Conservation (phyloP, 1,140 invertebrate genomes). For the Homalodisca vitripennis region DNA sequence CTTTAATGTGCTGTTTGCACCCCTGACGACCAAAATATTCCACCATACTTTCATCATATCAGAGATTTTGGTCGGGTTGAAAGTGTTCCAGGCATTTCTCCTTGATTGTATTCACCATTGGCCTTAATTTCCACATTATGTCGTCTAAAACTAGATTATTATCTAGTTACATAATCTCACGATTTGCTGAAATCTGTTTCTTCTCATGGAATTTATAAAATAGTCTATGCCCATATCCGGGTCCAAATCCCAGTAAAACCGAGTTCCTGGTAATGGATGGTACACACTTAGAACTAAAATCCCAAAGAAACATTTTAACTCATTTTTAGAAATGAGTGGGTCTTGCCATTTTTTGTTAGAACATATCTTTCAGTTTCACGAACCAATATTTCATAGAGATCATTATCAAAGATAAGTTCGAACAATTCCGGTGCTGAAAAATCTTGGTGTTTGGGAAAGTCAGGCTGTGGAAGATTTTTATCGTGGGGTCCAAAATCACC, state of each 20-base stretch:
- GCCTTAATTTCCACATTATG: constrained; percentile 35
- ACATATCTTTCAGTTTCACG: no score
- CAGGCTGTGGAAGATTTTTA: no score
- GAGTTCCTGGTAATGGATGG: constrained; percentile 31
- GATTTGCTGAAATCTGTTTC: constrained; percentile 34
- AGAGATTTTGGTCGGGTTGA: constrained; percentile 40
- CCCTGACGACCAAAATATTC: constrained; percentile 38
- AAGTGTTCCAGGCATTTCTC: constrained; percentile 37
- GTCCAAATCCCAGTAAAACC: constrained; percentile 36
- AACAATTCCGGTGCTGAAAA: no score
- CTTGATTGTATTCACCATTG: constrained; percentile 32
- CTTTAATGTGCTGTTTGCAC: constrained; percentile 43
- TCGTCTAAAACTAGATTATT: constrained; percentile 29
- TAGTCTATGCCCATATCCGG: constrained; percentile 31
- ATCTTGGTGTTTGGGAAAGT: no score
- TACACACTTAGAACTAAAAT: constrained; percentile 39
- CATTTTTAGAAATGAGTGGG: no score
- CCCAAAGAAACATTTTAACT: no score
- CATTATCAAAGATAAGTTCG: no score
- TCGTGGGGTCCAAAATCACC: no score
- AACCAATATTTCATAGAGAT: no score
- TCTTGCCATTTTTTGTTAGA: no score
- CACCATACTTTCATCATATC: constrained; percentile 44
- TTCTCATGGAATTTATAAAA: constrained; percentile 31
- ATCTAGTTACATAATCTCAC: constrained; percentile 31